These are phyloP conservation scores for Gambelia wislizenii DNA, from an alignment of 2,797 vertebrate species.

Conservation along the genomic window DNA sequence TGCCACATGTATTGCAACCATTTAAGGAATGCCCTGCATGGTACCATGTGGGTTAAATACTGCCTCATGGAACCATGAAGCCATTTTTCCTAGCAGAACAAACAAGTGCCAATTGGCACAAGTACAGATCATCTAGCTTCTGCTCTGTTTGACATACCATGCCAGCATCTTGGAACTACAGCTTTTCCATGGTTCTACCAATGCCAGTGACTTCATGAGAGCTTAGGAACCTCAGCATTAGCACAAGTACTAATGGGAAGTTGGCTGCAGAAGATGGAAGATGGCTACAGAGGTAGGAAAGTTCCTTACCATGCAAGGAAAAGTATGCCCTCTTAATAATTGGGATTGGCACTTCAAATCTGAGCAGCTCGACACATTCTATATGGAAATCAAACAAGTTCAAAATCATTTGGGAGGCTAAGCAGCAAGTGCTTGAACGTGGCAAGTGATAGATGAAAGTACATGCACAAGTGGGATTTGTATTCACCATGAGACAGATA, in stretches of 20 bases:
- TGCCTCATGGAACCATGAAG: not conserved
- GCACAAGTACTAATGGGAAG: not conserved
- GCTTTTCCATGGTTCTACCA: not conserved
- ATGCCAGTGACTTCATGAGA: not conserved
- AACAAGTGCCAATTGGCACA: too few species aligned
- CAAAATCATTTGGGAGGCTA: constrained; percentile 39
- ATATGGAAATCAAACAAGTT: constrained; percentile 38
- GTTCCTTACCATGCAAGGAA: not conserved
- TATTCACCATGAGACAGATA: constrained; percentile 29
- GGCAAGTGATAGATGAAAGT: not conserved
- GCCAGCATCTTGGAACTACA: not conserved
- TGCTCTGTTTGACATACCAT: not conserved
- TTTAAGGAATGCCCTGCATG: not conserved
- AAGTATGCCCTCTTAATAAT: not conserved
- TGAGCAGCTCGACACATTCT: constrained; percentile 5
- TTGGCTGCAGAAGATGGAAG: not conserved
- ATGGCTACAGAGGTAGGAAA: not conserved
- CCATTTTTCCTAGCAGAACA: not conserved
- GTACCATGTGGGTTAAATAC: not conserved
- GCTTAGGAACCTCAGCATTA: not conserved
- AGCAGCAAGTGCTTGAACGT: not conserved
- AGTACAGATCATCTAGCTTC: not conserved
- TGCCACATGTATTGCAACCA: not conserved
- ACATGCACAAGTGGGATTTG: not conserved
- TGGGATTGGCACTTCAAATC: not conserved